These are phyloP conservation scores for Porites rus DNA, from an alignment of 92 coral and sea anemone species.

Conservation along the genomic window DNA sequence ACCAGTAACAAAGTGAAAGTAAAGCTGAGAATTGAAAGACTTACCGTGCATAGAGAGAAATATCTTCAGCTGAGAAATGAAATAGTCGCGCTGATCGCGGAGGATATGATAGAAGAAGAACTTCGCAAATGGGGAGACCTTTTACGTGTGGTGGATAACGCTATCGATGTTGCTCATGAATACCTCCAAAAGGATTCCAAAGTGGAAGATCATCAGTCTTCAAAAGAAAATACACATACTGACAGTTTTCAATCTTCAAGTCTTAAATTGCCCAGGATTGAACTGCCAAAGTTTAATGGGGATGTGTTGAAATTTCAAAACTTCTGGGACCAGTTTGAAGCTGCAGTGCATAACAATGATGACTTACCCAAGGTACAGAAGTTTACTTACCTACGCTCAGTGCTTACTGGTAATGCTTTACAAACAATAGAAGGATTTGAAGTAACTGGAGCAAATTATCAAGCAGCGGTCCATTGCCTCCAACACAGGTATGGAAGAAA, in stretches of 20 bases:
- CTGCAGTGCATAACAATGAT: constrained; percentile 43
- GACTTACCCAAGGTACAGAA: constrained; percentile 47
- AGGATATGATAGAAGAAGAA: constrained; percentile 16
- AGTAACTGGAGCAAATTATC: constrained; percentile 54
- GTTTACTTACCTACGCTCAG: constrained; percentile 49
- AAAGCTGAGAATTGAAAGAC: constrained; percentile 29
- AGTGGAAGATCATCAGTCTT: constrained; percentile 5
- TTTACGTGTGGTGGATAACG: constrained; percentile 23
- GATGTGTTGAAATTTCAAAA: constrained; percentile 43
- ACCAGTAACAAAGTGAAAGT: constrained; percentile 16
- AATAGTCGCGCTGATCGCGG: constrained; percentile 14
- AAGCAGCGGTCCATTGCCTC: constrained; percentile 49
- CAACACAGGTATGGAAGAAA: constrained; percentile 44
- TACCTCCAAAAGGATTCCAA: constrained; percentile 13
- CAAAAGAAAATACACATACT: constrained; percentile 14
- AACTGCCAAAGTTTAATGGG: constrained; percentile 31
- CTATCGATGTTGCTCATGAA: constrained; percentile 25
- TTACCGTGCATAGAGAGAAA: neutral
- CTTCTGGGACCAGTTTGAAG: constrained; percentile 50
- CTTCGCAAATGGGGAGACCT: constrained; percentile 4
- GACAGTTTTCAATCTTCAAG: neutral
- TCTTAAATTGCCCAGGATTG: constrained; percentile 38
- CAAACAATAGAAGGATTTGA: constrained; percentile 50
- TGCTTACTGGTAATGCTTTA: constrained; percentile 34
- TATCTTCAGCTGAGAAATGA: constrained; percentile 24